Evolutionary conservation across 2,797 vertebrate genomes (phyloP), one percentile per base, ranked within the genome.

Genomic region (Eospalax fontanierii): DNA sequence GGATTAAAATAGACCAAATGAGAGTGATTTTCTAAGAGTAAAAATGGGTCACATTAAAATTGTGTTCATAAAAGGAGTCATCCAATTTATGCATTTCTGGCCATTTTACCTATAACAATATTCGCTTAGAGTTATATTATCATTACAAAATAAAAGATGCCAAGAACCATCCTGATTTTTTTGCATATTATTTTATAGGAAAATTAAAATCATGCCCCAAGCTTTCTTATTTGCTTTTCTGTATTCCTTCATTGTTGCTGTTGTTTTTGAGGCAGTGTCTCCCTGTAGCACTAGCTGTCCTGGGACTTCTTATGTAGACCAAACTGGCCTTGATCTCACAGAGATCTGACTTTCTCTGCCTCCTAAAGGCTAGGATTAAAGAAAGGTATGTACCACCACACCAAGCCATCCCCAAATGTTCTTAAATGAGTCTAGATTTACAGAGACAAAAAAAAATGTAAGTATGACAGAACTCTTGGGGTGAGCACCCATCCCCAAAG

Each of bases 1-100:
- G 24, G 43, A 92, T 80, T 91, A 93, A 96, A 97, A 95, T 73
- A 96, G 93, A 90, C 63, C 59, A 93, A 86, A 94, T 95, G 65
- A 92, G n/a, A 93, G 26, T 94, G 54, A 92, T 19, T 68, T 90
- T 93, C 61, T 89, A 80, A 95, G 73, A 91, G 78, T 81, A 95
- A 92, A 78, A 87, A 86, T 85, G 54, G 65, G 75, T 96, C 74
- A 83, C 70, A 66, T 95, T 93, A 86, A 96, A 73, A 94, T 26
- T 78, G 38, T 86, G 21, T 90, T 87, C 87, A 85, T 91, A 92
- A 94, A 96, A 89, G 61, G 24, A 92, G 30, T 76, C 81, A 92
- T 80, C 35, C 61, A 92, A 88, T 92, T 86, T 79, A 80, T 90
- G 43, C n/a, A 94, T 57, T 88, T 94, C 85, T 94, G 73, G 22